A percentile compares a stretch with the other conserved stretches of the same genome.
Conservation (phyloP, 2,888 invertebrate species). For the Craniophora ligustri region DNA sequence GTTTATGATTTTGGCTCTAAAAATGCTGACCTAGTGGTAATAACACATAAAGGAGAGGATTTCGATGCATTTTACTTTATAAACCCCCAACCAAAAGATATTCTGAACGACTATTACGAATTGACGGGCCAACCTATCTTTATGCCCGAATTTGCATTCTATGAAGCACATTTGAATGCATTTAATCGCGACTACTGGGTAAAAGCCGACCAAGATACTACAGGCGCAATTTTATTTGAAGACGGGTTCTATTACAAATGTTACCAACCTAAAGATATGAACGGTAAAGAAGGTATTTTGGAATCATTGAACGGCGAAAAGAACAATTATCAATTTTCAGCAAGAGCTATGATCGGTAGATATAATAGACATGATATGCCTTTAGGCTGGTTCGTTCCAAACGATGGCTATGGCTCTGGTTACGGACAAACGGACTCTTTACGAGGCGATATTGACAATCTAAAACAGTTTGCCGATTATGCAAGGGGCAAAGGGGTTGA, state of each 20-base stretch:
- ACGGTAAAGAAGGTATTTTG: conserved; percentile 72
- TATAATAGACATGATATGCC: conserved; percentile 80
- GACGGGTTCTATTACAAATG: conserved; percentile 80
- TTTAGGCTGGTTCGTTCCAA: conserved; percentile 83
- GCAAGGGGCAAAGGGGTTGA: conserved; percentile 74
- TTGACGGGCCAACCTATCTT: conserved; percentile 79
- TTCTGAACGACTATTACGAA: conserved; percentile 80
- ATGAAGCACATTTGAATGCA: conserved; percentile 81
- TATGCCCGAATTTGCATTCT: conserved; percentile 81
- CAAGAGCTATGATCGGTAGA: conserved; percentile 82
- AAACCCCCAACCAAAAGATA: conserved; percentile 67
- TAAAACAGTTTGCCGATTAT: conserved; percentile 75
- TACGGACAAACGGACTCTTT: conserved; percentile 82
- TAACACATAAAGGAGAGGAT: conserved; percentile 66
- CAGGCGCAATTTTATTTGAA: conserved; percentile 76
- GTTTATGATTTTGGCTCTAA: conserved; percentile 75
- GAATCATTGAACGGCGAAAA: conserved; percentile 84
- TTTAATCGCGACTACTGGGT: conserved; percentile 86
- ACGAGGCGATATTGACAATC: conserved; percentile 79
- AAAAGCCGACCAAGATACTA: conserved; percentile 63
- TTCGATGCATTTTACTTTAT: conserved; percentile 82
- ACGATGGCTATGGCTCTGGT: conserved; percentile 83
- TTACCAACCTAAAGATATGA: conserved; percentile 74
- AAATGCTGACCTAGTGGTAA: conserved; percentile 55
- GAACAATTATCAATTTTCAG: conserved; percentile 83